Percentiles rank a stretch among this genome's conserved stretches.
phyloP scores from a whole-genome alignment of 2,888 invertebrate genomes.

The Aplocera efformata region DNA sequence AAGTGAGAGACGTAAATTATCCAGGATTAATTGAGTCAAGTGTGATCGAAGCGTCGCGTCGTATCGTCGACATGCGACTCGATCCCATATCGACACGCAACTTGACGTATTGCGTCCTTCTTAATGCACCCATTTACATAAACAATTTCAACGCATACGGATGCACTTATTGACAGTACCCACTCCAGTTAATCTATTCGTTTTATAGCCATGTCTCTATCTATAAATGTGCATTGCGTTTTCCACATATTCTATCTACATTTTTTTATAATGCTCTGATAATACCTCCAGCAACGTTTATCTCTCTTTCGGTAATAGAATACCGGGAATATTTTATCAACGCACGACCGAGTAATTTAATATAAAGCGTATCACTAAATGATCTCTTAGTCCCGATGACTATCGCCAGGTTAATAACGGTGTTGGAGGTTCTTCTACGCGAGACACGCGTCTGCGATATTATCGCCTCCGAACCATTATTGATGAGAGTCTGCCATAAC shows the following conservation, averaged over 20 bases:
- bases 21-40: conserved; percentile 50
- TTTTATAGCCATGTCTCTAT: conserved; percentile 27
- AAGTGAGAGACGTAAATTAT: conserved; percentile 41
- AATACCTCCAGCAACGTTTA: conserved; percentile 68
- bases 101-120: conserved; percentile 58
- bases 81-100: conserved; percentile 67
- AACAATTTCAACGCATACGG: conserved; percentile 44
- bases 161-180: conserved; percentile 26
- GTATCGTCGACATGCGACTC: conserved; percentile 37
- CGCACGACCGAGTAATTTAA: conserved; percentile 80
- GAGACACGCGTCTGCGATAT: conserved; percentile 75
- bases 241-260: conserved; percentile 22
- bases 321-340: conserved; percentile 77
- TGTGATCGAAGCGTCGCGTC: conserved; percentile 29
- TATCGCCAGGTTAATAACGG: conserved; percentile 77
- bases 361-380: conserved; percentile 80
- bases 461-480: conserved; percentile 74
- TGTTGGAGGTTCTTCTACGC: conserved; percentile 70
- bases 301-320: conserved; percentile 78
- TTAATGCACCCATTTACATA: conserved; percentile 60
- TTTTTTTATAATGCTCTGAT: conserved; percentile 41
- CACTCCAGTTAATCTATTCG: conserved; percentile 35
- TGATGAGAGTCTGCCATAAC: conserved; percentile 73
- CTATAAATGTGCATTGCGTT: conserved; percentile 18
- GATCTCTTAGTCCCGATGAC: conserved; percentile 72